Percentiles rank a stretch among this genome's conserved stretches.
Conservation (phyloP, 2,113 vertebrate species). For the Lathamus discolor region DNA sequence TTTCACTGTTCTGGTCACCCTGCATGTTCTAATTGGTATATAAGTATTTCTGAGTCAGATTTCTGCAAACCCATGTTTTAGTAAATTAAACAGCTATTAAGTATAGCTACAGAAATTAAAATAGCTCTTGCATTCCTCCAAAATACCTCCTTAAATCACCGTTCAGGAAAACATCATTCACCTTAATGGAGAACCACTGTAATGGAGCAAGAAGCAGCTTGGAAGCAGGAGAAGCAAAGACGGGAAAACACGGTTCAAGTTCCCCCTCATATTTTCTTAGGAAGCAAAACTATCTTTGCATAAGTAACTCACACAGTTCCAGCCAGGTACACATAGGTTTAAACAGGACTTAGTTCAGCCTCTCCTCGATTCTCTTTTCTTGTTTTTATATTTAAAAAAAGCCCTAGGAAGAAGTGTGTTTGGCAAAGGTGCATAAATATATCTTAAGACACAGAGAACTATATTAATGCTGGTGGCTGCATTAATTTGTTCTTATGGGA, state of each 20-base stretch:
- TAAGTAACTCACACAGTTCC: background rate
- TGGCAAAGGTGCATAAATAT: background rate
- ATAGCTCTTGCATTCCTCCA: background rate
- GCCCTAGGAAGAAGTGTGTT: background rate
- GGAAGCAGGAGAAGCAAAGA: background rate
- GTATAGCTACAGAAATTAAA: conserved; percentile 25
- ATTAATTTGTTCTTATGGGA: background rate
- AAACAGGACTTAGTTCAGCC: background rate
- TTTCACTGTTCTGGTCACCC: background rate
- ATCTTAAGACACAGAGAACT: background rate
- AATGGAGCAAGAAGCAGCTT: conserved; percentile 62
- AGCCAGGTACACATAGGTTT: background rate
- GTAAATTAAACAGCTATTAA: conserved; percentile 40
- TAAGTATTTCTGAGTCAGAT: conserved; percentile 34
- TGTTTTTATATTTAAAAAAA: background rate
- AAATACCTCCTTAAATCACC: conserved; percentile 39
- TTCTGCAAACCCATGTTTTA: background rate
- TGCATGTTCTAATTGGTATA: background rate
- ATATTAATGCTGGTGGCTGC: background rate
- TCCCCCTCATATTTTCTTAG: conserved; percentile 34
- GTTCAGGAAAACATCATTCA: conserved; percentile 62
- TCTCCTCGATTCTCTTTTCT: background rate
- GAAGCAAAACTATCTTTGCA: conserved; percentile 47
- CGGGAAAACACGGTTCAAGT: conserved; percentile 32
- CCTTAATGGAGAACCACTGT: conserved; percentile 53